Conservation (phyloP, 2,113 vertebrate genomes). For the Apaloderma vittatum region DNA sequence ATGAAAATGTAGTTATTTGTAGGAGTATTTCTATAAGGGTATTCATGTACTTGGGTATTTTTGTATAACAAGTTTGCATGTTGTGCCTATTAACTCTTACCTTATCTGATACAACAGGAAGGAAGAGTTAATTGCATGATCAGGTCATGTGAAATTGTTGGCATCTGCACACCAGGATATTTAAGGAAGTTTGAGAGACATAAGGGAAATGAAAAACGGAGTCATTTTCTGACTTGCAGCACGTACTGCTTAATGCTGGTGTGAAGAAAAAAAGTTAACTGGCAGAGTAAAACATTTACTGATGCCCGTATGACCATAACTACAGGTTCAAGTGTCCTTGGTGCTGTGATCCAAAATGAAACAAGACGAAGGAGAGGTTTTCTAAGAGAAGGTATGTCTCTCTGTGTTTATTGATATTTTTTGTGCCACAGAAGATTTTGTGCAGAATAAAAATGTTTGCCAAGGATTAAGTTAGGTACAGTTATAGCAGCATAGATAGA, state of each 20-base stretch:
- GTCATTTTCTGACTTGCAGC: background rate
- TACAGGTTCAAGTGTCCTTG: background rate
- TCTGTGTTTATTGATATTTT: background rate
- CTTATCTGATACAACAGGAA: background rate
- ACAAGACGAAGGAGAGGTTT: background rate
- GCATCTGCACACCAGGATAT: constrained; percentile 1
- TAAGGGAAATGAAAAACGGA: background rate
- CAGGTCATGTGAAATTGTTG: background rate
- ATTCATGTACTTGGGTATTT: background rate
- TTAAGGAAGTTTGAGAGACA: constrained; percentile 29
- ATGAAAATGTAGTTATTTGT: background rate
- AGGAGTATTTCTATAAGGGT: background rate
- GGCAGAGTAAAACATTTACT: background rate
- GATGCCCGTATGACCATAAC: background rate
- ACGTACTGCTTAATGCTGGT: background rate
- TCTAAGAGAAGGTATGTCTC: constrained; percentile 40
- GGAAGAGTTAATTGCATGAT: background rate
- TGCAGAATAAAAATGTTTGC: background rate
- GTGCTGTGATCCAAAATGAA: background rate
- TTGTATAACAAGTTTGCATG: background rate
- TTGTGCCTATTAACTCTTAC: background rate
- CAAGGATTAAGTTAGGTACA: background rate
- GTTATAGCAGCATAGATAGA: background rate
- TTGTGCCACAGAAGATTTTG: background rate
- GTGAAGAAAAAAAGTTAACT: background rate